Evolutionary conservation across 2,113 vertebrate genomes (phyloP).

Genomic region (Micronycteris hirsuta): DNA sequence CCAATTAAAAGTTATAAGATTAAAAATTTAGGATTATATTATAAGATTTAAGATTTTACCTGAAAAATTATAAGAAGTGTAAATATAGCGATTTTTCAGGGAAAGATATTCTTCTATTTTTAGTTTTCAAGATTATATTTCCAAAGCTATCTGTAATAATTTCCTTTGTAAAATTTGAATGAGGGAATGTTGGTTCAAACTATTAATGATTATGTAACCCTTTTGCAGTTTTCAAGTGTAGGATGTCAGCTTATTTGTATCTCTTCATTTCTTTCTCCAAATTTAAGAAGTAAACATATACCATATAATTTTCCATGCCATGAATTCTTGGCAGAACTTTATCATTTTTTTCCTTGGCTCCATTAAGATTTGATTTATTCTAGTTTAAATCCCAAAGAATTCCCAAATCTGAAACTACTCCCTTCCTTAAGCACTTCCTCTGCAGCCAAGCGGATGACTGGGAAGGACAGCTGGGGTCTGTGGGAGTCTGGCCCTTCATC

Average conservation of each 20-base stretch:
- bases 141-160: not conserved
- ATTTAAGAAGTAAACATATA: conserved; percentile 5
- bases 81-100: not conserved
- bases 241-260: not conserved
- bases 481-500: not conserved
- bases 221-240: conserved; percentile 16
- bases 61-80: conserved; percentile 1
- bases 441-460: not conserved
- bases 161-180: conserved; percentile 12
- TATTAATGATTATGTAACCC: not conserved
- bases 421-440: conserved; percentile 17
- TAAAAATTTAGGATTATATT: conserved; percentile 4
- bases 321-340: conserved; percentile 43
- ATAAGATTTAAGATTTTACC: not conserved
- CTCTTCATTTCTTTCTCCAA: conserved; percentile 45
- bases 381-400: conserved; percentile 14
- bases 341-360: not conserved
- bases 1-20: not conserved
- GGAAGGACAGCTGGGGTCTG: not conserved
- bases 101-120: not conserved
- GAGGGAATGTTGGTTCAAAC: not conserved
- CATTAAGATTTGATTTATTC: conserved; percentile 51
- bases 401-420: conserved; percentile 9
- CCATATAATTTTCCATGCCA: not conserved
- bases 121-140: not conserved